Evolutionary conservation across 2,888 invertebrate genomes (phyloP).

Genomic region (Agrochola litura): DNA sequence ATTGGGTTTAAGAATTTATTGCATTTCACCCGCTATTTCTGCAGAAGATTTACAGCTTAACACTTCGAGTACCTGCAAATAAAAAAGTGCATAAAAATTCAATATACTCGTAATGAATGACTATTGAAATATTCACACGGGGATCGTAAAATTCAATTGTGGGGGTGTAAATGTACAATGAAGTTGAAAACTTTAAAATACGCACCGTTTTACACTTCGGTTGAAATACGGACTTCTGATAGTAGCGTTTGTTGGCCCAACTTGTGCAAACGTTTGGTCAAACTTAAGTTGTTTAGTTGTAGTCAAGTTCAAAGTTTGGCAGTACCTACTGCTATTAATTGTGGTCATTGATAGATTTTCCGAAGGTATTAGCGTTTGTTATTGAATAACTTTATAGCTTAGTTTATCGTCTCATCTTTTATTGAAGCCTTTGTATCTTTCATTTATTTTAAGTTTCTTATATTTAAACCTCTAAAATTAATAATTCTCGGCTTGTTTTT

Average conservation of each 20-base stretch:
- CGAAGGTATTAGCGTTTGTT: background rate
- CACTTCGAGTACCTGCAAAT: constrained; percentile 66
- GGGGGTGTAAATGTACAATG: constrained; percentile 76
- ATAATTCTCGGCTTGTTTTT: background rate
- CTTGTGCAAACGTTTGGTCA: constrained; percentile 60
- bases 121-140: constrained; percentile 70
- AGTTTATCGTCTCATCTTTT: background rate
- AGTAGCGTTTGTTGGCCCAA: constrained; percentile 60
- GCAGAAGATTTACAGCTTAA: constrained; percentile 62
- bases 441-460: background rate
- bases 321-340: background rate
- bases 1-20: constrained; percentile 56
- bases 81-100: constrained; percentile 72
- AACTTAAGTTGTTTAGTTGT: constrained; percentile 33
- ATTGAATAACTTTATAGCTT: background rate
- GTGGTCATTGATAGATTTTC: background rate
- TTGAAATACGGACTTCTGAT: constrained; percentile 70
- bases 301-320: background rate
- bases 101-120: constrained; percentile 67
- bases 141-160: constrained; percentile 77
- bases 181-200: constrained; percentile 72
- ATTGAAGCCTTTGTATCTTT: background rate
- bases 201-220: constrained; percentile 66
- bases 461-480: background rate
- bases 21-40: constrained; percentile 51